Evolutionary conservation across 2,113 vertebrate genomes (phyloP), one percentile per base, ranked within the genome.

Genomic region (Eudorcas thomsonii): DNA sequence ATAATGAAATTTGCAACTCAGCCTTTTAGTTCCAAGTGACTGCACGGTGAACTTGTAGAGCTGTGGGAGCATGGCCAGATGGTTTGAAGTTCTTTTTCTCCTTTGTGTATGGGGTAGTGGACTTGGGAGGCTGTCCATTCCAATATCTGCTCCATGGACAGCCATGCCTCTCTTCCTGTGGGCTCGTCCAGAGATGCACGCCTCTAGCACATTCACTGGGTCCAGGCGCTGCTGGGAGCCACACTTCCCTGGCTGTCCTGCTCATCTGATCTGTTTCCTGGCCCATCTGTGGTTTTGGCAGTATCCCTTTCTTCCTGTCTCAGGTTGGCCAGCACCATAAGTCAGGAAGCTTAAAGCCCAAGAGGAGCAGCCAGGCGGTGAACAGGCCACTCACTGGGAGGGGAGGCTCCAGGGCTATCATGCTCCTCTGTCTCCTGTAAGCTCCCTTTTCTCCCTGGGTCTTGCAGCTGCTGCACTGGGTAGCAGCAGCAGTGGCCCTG

Each of bases 241-340:
- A 23, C 45, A 26, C 50, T 45, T 90, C 64, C 30, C 83, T 95
- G 80, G 62, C 43, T 71, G 64, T 93, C 52, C 80, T 19, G 28
- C 52, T 85, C 91, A 52, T 60, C 78, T 84, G 94, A 94, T 71
- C 64, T 89, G 78, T 93, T 95, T 98, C 91, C 96, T 93, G 78
- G 39, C 59, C 91, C 89, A 85, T 97, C 96, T 97, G 93, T 94
- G 96, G 84, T 64, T 60, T 96, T 95, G 97, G 88, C 96, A 96
- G 48, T 36, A 17, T 78, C 82, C 33, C 50, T 93, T 71, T 14
- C 71, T 93, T 88, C 43, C 83, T 80, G 28, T 83, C 43, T 95
- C 87, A 59, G 33, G 17, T 74, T 64, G 95, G 90, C 85, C 85
- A 52, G 86, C 33, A 64, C 77, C 71, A 5, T 78, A 89, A 96